These are phyloP conservation scores for Bolinopsis microptera DNA, from an alignment of 37 sponge, comb jelly and placozoan species.

Conservation along the genomic window DNA sequence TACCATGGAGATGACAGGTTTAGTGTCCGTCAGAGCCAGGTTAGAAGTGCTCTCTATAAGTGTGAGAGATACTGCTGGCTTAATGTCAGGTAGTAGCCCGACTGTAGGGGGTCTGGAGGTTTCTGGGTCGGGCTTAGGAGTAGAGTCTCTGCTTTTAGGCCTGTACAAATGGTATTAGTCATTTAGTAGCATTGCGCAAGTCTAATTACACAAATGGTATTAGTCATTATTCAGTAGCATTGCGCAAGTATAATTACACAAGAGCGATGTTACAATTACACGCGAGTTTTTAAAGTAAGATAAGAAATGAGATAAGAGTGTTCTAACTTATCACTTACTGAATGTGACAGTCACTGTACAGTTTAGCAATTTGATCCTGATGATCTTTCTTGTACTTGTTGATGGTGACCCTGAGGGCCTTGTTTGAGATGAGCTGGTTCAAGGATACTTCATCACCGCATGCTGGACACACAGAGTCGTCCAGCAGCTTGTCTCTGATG, in stretches of 20 bases:
- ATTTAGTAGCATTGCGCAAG: too few relatives aligned
- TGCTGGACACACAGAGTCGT: conserved; percentile 22
- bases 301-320: neutral
- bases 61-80: neutral
- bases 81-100: neutral
- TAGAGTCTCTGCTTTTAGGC: conserved; percentile 40
- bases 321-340: neutral
- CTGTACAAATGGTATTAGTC: neutral
- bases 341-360: conserved; percentile 49
- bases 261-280: too few relatives aligned
- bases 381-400: conserved; percentile 51
- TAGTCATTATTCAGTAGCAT: too few relatives aligned
- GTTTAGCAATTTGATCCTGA: conserved; percentile 43
- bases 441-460: neutral
- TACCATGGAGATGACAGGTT: neutral
- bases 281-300: neutral
- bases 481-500: conserved; percentile 24
- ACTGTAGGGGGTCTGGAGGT: neutral
- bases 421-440: conserved; percentile 13
- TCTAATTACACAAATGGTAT: too few relatives aligned
- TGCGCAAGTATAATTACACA: too few relatives aligned
- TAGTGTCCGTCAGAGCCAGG: neutral
- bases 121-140: conserved; percentile 26
- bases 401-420: conserved; percentile 39
- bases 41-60: neutral